Conservation (phyloP, 2,113 vertebrate species). For the Oncorhynchus keta region DNA sequence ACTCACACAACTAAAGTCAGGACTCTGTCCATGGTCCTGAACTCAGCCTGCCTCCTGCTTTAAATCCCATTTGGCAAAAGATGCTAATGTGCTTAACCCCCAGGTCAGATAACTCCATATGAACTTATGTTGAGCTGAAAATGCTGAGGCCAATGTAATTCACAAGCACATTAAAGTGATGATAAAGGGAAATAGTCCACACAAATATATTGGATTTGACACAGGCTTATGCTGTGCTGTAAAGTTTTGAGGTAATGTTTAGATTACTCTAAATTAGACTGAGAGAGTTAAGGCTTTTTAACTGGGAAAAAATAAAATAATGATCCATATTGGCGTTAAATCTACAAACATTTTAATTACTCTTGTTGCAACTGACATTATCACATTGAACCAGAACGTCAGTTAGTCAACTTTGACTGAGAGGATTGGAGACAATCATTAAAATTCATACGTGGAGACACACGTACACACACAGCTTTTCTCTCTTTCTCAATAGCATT, state of each 20-base stretch:
- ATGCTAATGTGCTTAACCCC: slow-evolving; percentile 71
- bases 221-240: slow-evolving; percentile 48
- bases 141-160: slow-evolving; percentile 66
- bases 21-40: slow-evolving; percentile 51
- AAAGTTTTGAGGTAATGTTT: slow-evolving; percentile 42
- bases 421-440: no score
- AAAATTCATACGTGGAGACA: no score
- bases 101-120: slow-evolving; percentile 57
- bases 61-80: slow-evolving; percentile 56
- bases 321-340: slow-evolving; percentile 29
- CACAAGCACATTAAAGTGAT: slow-evolving; percentile 44
- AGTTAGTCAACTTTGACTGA: slow-evolving; percentile 30
- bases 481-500: no score
- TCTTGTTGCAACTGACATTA: slow-evolving; percentile 59
- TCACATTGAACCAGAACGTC: slow-evolving; percentile 43
- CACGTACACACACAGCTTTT: no score
- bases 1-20: slow-evolving; percentile 64
- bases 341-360: slow-evolving; percentile 59
- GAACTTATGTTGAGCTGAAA: slow-evolving; percentile 52
- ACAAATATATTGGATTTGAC: slow-evolving; percentile 57
- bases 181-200: slow-evolving; percentile 48
- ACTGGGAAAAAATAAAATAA: slow-evolving; percentile 44
- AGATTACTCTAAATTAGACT: slow-evolving; percentile 56
- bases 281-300: background rate
- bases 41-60: slow-evolving; percentile 41